Conservation (phyloP, 1,140 invertebrate genomes). For the Ceratoteleas bidentatus region DNA sequence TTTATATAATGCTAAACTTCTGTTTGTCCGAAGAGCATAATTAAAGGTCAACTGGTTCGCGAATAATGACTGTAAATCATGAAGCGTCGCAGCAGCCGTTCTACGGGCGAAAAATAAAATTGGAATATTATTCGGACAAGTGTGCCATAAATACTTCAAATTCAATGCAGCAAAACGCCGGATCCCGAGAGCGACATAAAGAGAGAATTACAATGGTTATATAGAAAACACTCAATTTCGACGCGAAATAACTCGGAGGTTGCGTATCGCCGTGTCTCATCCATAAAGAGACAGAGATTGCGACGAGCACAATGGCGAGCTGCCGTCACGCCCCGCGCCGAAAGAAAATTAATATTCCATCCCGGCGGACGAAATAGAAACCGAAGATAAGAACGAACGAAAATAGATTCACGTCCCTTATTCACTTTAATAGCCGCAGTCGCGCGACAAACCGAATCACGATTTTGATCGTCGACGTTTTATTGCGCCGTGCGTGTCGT, state of each 20-base stretch:
- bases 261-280: constrained; percentile 28
- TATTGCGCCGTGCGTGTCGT: neutral
- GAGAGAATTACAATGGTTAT: constrained; percentile 24
- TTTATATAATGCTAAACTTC: neutral
- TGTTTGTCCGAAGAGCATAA: neutral
- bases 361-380: constrained; percentile 13
- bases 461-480: constrained; percentile 8
- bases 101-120: constrained; percentile 3
- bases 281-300: constrained; percentile 36
- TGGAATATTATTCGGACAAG: constrained; percentile 4
- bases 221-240: constrained; percentile 31
- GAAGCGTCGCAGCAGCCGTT: neutral
- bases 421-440: constrained; percentile 21
- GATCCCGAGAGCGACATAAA: neutral
- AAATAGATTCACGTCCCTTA: constrained; percentile 25
- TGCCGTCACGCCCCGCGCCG: constrained; percentile 1
- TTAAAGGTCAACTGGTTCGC: neutral
- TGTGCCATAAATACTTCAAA: constrained; percentile 26
- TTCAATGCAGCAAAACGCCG: constrained; percentile 18
- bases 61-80: neutral
- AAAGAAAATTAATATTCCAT: constrained; percentile 43
- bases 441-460: constrained; percentile 10
- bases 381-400: constrained; percentile 16
- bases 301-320: constrained; percentile 29
- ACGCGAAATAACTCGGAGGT: constrained; percentile 16